phyloP scores from a whole-genome alignment of 2,888 invertebrate genomes.

The Saturnia pavonia region DNA sequence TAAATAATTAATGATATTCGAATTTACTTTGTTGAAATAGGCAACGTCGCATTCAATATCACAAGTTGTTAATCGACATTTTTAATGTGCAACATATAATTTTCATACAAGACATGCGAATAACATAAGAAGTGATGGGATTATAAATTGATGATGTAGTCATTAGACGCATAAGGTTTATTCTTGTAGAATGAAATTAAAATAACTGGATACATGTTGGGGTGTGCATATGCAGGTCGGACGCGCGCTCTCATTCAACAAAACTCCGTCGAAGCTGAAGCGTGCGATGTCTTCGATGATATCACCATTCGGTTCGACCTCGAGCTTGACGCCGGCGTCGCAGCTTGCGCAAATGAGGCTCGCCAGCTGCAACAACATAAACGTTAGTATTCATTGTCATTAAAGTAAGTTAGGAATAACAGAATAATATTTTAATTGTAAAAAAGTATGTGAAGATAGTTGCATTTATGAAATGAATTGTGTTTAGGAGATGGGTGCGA shows the following conservation, averaged over 20 bases:
- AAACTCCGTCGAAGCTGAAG: constrained; percentile 96
- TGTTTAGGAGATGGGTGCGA: constrained; percentile 86
- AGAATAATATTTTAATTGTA: too few species aligned
- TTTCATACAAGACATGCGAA: background rate
- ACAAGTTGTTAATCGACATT: background rate
- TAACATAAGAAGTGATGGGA: constrained; percentile 13
- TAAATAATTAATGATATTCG: background rate
- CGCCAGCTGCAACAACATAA: constrained; percentile 93
- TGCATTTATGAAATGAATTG: too few species aligned
- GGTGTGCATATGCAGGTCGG: constrained; percentile 84
- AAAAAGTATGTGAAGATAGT: too few species aligned
- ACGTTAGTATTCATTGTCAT: constrained; percentile 80
- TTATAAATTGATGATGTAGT: background rate
- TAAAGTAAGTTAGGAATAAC: too few species aligned
- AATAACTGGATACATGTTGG: background rate
- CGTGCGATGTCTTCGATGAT: constrained; percentile 97
- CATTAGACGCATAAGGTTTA: background rate
- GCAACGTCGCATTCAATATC: background rate
- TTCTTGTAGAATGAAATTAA: background rate
- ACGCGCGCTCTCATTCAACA: constrained; percentile 96
- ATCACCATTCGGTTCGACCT: constrained; percentile 93
- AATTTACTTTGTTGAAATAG: background rate
- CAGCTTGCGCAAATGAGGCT: constrained; percentile 93
- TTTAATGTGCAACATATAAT: constrained; percentile 1
- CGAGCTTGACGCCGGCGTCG: constrained; percentile 90